Conservation (phyloP, 2,888 invertebrate genomes). For the Leptarthrus brevirostris region DNA sequence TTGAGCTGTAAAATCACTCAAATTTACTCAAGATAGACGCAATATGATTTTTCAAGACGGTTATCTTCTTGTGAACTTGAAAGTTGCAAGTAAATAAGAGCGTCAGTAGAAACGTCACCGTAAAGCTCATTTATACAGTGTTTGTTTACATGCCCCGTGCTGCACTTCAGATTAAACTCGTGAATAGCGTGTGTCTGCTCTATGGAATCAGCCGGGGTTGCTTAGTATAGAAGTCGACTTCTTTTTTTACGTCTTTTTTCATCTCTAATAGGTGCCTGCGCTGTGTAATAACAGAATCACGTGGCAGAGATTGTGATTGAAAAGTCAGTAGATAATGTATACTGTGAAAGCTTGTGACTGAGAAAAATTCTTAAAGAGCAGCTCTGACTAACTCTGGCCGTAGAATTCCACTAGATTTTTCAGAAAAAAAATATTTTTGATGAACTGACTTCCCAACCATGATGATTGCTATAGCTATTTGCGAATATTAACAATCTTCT, state of each 20-base stretch:
- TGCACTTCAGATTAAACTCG: neutral
- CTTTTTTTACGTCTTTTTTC: neutral
- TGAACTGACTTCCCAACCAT: too few relatives aligned
- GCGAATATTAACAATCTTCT: neutral
- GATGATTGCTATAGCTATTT: neutral
- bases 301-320: constrained; percentile 44
- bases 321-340: constrained; percentile 3
- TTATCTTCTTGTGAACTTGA: neutral
- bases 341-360: neutral
- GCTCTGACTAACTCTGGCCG: neutral
- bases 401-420: too few relatives aligned
- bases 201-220: neutral
- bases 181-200: neutral
- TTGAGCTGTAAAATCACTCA: neutral
- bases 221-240: neutral
- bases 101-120: constrained; percentile 1
- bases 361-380: neutral
- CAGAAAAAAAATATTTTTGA: too few relatives aligned
- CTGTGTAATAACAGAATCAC: constrained; percentile 17
- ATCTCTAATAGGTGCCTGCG: neutral
- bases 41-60: neutral
- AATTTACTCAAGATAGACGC: neutral
- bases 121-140: neutral
- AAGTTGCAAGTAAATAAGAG: neutral
- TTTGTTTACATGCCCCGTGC: constrained; percentile 18